A percentile compares a stretch with the other conserved stretches of the same genome.
Evolutionary conservation across 2,113 vertebrate genomes (phyloP).

Genomic region (Gracilinanus agilis): DNA sequence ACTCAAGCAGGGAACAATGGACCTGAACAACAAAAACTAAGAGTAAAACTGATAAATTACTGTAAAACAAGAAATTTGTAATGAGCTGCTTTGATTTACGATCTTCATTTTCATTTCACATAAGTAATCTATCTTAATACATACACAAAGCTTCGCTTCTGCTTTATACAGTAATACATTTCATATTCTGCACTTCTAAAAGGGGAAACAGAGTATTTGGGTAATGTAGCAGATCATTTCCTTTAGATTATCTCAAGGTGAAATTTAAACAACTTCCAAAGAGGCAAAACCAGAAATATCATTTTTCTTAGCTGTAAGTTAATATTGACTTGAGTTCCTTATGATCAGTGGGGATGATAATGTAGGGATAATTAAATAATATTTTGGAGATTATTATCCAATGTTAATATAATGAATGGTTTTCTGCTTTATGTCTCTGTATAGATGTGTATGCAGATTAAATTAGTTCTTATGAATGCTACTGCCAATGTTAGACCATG

Average conservation of each 20-base stretch:
- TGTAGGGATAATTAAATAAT: conserved; percentile 26
- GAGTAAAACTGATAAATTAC: conserved; percentile 74
- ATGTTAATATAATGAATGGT: conserved; percentile 5
- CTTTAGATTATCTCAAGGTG: conserved; percentile 61
- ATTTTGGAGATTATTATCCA: conserved; percentile 29
- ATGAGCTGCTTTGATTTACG: conserved; percentile 82
- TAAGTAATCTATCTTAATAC: conserved; percentile 82
- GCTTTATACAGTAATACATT: conserved; percentile 76
- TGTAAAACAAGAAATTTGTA: conserved; percentile 73
- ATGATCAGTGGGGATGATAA: background rate
- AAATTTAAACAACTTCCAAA: conserved; percentile 71
- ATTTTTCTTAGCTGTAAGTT: background rate
- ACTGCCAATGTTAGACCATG: background rate
- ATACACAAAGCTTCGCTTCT: conserved; percentile 70
- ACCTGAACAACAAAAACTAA: conserved; percentile 48
- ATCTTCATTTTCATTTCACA: conserved; percentile 79
- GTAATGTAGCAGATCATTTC: conserved; percentile 74
- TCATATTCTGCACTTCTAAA: conserved; percentile 69
- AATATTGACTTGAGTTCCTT: conserved; percentile 2
- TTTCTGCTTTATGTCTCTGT: conserved; percentile 7
- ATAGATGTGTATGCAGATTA: background rate
- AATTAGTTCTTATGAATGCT: background rate
- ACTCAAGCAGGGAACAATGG: conserved; percentile 29
- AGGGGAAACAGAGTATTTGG: conserved; percentile 45
- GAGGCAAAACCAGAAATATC: conserved; percentile 19